These are phyloP conservation scores for Alectoris magna DNA, from an alignment of 2,797 vertebrate genomes.

Conservation along the genomic window DNA sequence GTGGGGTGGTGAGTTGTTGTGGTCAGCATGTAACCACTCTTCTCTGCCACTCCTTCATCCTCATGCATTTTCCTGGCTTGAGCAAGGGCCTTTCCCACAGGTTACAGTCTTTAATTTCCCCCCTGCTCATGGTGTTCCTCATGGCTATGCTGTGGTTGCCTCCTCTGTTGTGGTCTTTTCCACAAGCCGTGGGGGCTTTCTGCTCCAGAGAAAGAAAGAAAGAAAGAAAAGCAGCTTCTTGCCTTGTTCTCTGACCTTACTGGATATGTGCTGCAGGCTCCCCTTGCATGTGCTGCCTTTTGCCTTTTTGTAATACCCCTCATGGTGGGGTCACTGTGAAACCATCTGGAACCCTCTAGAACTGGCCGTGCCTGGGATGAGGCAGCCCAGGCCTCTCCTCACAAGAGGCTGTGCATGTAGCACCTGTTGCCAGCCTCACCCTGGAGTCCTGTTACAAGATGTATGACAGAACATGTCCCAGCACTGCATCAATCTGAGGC, in stretches of 20 bases:
- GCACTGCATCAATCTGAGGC: neutral
- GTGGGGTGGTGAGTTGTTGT: neutral
- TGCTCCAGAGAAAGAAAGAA: accelerated
- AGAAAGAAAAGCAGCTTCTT: neutral
- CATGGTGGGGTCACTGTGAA: accelerated
- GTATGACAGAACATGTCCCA: neutral
- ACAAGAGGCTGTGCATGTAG: too few relatives aligned
- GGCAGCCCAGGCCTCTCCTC: neutral
- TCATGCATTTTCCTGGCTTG: neutral
- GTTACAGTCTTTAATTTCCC: neutral
- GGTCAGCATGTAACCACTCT: neutral
- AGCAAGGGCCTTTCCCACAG: neutral
- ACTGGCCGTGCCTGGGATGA: accelerated
- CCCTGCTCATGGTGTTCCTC: too few relatives aligned
- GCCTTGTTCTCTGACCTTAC: neutral
- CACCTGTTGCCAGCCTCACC: accelerated
- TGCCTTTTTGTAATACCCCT: neutral
- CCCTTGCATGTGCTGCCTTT: neutral
- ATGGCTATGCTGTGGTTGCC: neutral
- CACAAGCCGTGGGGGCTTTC: neutral
- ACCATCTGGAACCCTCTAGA: neutral
- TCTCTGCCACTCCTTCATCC: neutral
- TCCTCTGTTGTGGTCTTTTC: neutral
- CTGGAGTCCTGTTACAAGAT: neutral
- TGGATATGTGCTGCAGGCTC: neutral